Evolutionary conservation across 1,140 invertebrate species (phyloP).

Genomic region (Dendrolimus punctatus): DNA sequence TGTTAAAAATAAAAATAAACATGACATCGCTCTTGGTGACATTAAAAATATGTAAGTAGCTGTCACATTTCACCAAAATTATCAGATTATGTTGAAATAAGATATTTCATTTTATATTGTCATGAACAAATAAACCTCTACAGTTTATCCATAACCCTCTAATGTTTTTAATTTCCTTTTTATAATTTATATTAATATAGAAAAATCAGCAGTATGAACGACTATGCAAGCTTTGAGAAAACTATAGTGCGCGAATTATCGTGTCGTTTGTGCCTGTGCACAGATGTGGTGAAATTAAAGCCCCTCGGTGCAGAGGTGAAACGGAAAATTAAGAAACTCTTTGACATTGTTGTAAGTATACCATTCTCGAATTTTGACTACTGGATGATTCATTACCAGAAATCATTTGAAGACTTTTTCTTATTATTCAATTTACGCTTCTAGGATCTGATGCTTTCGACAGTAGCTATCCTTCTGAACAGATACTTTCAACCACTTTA

Average conservation of each 20-base stretch:
- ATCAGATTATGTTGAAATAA: constrained; percentile 19
- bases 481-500: no score
- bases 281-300: constrained; percentile 57
- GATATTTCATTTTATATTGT: constrained; percentile 20
- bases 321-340: constrained; percentile 54
- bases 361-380: not conserved
- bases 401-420: no score
- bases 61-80: constrained; percentile 29
- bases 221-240: constrained; percentile 52
- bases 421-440: not conserved
- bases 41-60: constrained; percentile 11
- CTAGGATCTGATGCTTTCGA: constrained; percentile 1
- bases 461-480: no score
- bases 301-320: constrained; percentile 55
- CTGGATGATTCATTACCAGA: no score
- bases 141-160: constrained; percentile 10
- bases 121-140: constrained; percentile 30
- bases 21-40: constrained; percentile 1
- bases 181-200: constrained; percentile 6
- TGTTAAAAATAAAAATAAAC: no score
- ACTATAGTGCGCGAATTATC: constrained; percentile 61
- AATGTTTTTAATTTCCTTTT: constrained; percentile 11
- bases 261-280: constrained; percentile 61
- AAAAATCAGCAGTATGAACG: constrained; percentile 47
- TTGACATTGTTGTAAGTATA: constrained; percentile 49